phyloP scores from a whole-genome alignment of 2,797 vertebrate species.

The Phyllotis vaccarum region DNA sequence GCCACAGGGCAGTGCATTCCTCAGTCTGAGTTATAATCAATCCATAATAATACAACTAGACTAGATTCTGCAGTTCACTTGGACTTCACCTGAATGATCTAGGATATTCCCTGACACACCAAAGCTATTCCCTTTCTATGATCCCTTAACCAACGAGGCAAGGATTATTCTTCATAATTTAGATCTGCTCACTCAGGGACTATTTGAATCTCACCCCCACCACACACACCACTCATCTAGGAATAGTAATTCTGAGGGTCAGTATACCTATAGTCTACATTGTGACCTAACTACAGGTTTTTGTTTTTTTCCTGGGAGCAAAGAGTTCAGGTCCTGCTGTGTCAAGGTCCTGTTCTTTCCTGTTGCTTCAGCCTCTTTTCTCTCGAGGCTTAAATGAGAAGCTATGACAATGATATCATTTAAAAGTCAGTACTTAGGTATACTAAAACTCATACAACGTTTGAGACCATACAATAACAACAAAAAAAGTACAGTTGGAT shows the following conservation, averaged over 20 bases:
- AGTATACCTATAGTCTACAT: background rate
- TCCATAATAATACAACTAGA: background rate
- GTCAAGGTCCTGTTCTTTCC: background rate
- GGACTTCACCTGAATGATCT: background rate
- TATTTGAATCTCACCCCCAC: background rate
- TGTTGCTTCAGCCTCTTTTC: background rate
- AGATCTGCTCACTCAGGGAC: background rate
- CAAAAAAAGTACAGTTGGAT: background rate
- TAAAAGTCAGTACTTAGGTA: slow-evolving; percentile 6
- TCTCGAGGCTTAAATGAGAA: background rate
- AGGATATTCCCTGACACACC: background rate
- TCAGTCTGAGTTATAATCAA: background rate
- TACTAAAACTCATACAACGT: background rate
- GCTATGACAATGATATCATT: background rate
- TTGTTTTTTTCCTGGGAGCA: background rate
- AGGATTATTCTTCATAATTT: background rate
- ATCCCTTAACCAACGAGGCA: background rate
- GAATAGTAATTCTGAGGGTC: background rate
- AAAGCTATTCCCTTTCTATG: background rate
- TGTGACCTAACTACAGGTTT: background rate
- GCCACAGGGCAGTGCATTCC: background rate
- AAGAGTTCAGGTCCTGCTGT: background rate
- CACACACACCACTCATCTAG: background rate
- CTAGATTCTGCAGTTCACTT: background rate
- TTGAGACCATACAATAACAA: background rate